These are phyloP conservation scores for Cyanocitta stelleri DNA, from an alignment of 2,113 vertebrate species.

Conservation along the genomic window DNA sequence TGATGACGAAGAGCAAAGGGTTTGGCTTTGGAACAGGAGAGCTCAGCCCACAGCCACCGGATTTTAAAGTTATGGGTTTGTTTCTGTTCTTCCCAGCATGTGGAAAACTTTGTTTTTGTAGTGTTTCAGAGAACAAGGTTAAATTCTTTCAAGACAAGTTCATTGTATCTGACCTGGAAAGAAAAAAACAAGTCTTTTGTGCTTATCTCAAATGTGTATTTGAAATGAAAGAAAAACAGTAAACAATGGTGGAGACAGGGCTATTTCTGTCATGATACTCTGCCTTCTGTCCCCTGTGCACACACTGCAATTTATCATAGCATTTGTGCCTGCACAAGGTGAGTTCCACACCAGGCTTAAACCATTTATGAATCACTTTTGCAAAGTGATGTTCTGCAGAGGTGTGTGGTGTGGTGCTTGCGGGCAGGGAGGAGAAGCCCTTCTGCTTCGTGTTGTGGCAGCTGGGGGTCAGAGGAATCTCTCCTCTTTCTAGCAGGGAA, in stretches of 20 bases:
- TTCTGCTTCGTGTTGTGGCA: accelerated
- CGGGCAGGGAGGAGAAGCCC: neutral
- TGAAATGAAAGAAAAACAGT: neutral
- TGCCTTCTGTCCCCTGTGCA: neutral
- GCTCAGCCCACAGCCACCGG: accelerated
- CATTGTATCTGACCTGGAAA: neutral
- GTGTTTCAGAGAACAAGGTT: neutral
- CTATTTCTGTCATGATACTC: neutral
- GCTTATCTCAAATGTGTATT: neutral
- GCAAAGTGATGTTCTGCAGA: neutral
- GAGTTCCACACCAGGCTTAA: neutral
- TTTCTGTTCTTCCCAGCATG: neutral
- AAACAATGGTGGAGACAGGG: neutral
- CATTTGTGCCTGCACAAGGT: neutral
- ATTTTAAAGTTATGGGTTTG: neutral
- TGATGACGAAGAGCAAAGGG: accelerated
- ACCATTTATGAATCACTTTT: neutral
- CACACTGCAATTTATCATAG: neutral
- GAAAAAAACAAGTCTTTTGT: neutral
- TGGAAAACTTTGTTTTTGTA: neutral
- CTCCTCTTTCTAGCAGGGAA: neutral
- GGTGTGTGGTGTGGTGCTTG: neutral
- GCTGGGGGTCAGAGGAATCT: neutral
- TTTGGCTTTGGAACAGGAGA: neutral
- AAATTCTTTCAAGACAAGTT: constrained; percentile 27